Conservation (phyloP, 2,888 invertebrate genomes). For the Zelleria hepariella region DNA sequence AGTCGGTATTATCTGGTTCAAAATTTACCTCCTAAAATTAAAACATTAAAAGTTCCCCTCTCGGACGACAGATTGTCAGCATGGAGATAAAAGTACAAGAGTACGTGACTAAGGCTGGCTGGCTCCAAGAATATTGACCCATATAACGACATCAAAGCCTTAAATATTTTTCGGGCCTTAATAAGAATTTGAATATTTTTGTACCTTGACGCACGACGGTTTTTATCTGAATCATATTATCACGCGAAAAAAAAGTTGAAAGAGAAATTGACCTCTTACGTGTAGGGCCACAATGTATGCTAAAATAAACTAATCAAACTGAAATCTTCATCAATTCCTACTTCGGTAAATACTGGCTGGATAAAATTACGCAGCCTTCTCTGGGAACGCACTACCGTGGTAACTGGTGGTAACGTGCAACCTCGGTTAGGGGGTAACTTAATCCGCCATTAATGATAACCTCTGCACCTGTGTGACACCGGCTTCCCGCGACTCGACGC, state of each 20-base stretch:
- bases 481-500: background rate
- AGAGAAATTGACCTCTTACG: too few species aligned
- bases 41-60: constrained; percentile 33
- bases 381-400: background rate
- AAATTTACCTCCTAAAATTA: constrained; percentile 50
- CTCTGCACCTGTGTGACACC: constrained; percentile 52
- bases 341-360: too few species aligned
- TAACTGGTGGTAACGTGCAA: background rate
- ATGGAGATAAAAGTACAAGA: constrained; percentile 35
- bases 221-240: too few species aligned
- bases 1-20: constrained; percentile 55
- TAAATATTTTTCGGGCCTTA: too few species aligned
- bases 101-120: constrained; percentile 41
- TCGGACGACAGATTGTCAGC: constrained; percentile 32
- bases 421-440: constrained; percentile 32
- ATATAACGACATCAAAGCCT: background rate
- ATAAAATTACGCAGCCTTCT: background rate
- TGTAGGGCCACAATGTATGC: too few species aligned
- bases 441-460: constrained; percentile 55
- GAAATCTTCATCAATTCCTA: too few species aligned
- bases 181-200: too few species aligned
- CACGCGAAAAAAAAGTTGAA: too few species aligned
- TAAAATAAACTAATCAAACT: too few species aligned
- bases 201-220: too few species aligned
- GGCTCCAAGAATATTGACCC: background rate